Evolutionary conservation across 1,140 invertebrate species (phyloP).

Genomic region (Tetramorium parvispinum): DNA sequence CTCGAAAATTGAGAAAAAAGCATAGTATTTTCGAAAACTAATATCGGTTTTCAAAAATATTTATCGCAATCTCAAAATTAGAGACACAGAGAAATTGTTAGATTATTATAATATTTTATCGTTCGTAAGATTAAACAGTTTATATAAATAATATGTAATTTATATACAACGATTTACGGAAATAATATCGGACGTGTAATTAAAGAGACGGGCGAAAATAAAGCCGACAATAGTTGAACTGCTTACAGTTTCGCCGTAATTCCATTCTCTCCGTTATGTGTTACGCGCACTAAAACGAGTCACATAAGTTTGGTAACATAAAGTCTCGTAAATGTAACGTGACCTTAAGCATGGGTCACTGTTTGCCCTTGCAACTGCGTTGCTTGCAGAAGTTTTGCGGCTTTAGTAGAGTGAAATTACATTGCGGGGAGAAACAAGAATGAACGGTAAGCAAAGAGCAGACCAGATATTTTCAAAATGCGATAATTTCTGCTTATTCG

Average conservation of each 20-base stretch:
- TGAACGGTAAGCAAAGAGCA: background rate
- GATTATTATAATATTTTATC: background rate
- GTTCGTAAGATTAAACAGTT: background rate
- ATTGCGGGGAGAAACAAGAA: background rate
- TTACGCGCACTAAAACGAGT: background rate
- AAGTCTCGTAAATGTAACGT: constrained; percentile 45
- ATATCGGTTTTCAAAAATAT: background rate
- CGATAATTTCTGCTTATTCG: constrained; percentile 10
- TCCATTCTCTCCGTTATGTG: constrained; percentile 7
- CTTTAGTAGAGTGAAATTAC: constrained; percentile 39
- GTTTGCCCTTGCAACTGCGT: constrained; percentile 44
- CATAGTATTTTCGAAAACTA: background rate
- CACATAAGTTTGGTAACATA: constrained; percentile 30
- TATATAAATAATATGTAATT: background rate
- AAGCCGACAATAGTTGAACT: background rate
- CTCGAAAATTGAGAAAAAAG: background rate
- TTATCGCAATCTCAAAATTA: background rate
- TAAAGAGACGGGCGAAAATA: constrained; percentile 15
- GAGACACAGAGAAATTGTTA: background rate
- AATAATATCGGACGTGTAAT: constrained; percentile 11
- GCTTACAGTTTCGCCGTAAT: background rate
- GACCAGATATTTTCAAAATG: background rate
- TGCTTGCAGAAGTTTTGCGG: constrained; percentile 7
- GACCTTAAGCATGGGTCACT: constrained; percentile 41
- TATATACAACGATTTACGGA: background rate